Percentiles rank a stretch among this genome's conserved stretches.
Evolutionary conservation across 2,888 invertebrate species (phyloP).

Genomic region (Phyto melanocephala): DNA sequence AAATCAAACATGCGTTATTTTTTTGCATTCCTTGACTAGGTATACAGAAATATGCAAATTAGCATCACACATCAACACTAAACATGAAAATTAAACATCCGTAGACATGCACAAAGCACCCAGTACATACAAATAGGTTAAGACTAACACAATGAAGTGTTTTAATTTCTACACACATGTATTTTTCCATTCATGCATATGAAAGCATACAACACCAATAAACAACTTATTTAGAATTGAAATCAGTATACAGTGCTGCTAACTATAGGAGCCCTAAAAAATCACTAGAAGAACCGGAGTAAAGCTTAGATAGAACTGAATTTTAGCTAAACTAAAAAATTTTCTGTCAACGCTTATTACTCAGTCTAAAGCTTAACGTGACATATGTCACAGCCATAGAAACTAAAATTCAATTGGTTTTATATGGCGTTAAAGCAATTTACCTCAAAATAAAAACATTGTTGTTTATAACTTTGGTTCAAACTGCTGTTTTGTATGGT

Average conservation of each 20-base stretch:
- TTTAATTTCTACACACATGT: constrained; percentile 24
- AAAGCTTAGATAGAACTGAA: too few relatives aligned
- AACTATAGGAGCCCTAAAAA: not conserved
- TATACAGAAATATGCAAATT: constrained; percentile 58
- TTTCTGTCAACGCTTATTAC: too few relatives aligned
- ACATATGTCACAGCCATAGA: too few relatives aligned
- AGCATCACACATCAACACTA: constrained; percentile 61
- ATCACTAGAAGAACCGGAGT: not conserved
- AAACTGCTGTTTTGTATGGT: too few relatives aligned
- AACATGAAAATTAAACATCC: constrained; percentile 26
- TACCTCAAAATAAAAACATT: too few relatives aligned
- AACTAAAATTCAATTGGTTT: too few relatives aligned
- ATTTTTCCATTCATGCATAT: constrained; percentile 14
- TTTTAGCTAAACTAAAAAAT: too few relatives aligned
- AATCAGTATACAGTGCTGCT: not conserved
- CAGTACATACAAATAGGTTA: constrained; percentile 10
- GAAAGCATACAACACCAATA: not conserved
- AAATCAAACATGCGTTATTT: constrained; percentile 44
- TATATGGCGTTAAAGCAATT: too few relatives aligned
- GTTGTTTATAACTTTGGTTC: too few relatives aligned
- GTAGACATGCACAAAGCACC: constrained; percentile 3
- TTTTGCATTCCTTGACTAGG: not conserved
- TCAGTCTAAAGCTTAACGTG: too few relatives aligned
- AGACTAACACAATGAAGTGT: constrained; percentile 30
- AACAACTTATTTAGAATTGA: not conserved